Evolutionary conservation across 2,888 invertebrate species (phyloP).

Genomic region (Litoditis marina): DNA sequence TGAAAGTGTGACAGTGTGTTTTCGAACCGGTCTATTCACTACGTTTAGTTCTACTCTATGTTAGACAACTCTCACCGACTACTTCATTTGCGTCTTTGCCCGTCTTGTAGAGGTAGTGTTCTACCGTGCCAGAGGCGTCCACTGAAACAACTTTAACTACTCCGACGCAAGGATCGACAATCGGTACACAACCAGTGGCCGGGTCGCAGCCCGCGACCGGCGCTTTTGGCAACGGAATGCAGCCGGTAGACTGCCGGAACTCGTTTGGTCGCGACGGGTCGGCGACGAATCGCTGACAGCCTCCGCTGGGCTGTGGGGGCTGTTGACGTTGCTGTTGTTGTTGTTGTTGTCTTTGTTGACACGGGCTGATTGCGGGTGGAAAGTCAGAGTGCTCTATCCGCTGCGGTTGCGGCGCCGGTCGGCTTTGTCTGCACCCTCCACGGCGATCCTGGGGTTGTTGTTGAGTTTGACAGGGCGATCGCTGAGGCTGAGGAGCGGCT

Average conservation of each 20-base stretch:
- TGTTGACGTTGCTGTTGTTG: conserved; percentile 1
- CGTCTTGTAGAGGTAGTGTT: conserved; percentile 38
- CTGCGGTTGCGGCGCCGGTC: conserved; percentile 12
- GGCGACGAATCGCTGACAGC: conserved; percentile 14
- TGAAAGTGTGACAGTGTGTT: neutral
- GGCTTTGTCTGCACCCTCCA: neutral
- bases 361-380: neutral
- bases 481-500: conserved; percentile 7
- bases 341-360: neutral
- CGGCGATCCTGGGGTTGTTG: conserved; percentile 22
- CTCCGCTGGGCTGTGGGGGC: neutral
- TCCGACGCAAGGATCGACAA: conserved; percentile 20
- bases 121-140: conserved; percentile 30
- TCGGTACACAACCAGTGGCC: neutral
- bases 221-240: conserved; percentile 1
- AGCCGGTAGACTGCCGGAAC: neutral
- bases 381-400: neutral
- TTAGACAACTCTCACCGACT: conserved; percentile 32
- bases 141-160: conserved; percentile 43
- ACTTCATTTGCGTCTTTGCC: conserved; percentile 32
- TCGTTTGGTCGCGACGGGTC: conserved; percentile 3
- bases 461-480: conserved; percentile 18
- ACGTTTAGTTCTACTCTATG: neutral
- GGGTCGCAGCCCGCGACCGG: no score
- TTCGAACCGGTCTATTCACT: neutral